Evolutionary conservation across 2,888 invertebrate genomes (phyloP).

Genomic region (Limenitis arthemis): DNA sequence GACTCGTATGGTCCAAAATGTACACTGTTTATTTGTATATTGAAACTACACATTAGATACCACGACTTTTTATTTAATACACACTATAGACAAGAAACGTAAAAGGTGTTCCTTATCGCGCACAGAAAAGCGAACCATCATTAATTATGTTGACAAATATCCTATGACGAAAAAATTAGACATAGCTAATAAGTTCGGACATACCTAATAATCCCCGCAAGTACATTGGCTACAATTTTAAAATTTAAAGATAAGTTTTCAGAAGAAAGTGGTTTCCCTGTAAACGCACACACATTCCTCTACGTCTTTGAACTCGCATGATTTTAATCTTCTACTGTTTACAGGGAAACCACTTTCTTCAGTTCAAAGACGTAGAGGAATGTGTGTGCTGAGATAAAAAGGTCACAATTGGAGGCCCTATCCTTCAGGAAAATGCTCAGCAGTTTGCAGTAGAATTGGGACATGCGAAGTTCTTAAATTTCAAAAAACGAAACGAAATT

Average conservation of each 20-base stretch:
- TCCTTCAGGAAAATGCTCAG: conserved; percentile 18
- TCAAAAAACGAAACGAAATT: no score
- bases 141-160: conserved; percentile 10
- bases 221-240: conserved; percentile 16
- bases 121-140: conserved; percentile 7
- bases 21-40: no score
- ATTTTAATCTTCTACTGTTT: conserved; percentile 9
- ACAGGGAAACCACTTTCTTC: conserved; percentile 10
- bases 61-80: no score
- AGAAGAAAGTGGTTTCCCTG: no score
- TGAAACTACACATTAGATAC: no score
- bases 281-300: no score
- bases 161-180: no score
- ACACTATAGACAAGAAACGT: no score
- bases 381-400: conserved; percentile 20
- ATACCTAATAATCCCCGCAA: conserved; percentile 14
- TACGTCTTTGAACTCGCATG: no score
- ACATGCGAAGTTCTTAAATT: no score
- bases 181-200: conserved; percentile 12
- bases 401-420: conserved; percentile 15
- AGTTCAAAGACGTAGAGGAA: conserved; percentile 21
- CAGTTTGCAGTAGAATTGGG: conserved; percentile 14
- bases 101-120: conserved; percentile 15
- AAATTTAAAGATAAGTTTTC: conserved; percentile 15
- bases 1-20: no score